Evolutionary conservation across 2,888 invertebrate species (phyloP).

Genomic region (Tiliacea aurago): DNA sequence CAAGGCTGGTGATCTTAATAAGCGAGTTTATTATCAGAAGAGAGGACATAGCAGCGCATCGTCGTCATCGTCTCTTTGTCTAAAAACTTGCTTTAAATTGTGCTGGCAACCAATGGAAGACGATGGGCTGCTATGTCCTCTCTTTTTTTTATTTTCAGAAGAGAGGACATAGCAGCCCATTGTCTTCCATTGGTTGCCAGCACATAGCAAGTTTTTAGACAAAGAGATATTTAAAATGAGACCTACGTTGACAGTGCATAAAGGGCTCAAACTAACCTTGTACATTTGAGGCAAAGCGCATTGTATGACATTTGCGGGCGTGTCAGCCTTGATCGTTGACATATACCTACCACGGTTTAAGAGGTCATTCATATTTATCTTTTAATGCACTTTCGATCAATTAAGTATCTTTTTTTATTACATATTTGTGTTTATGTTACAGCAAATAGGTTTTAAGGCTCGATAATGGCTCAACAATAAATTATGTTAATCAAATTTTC

Average conservation of each 20-base stretch:
- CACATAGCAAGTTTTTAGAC: background rate
- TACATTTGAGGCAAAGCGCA: conserved; percentile 48
- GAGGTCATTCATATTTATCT: conserved; percentile 67
- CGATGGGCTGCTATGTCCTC: too few relatives aligned
- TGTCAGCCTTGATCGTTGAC: conserved; percentile 71
- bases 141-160: too few relatives aligned
- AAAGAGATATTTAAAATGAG: background rate
- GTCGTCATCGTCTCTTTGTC: too few relatives aligned
- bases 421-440: conserved; percentile 1
- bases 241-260: conserved; percentile 2
- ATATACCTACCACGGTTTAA: conserved; percentile 57
- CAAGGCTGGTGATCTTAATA: too few relatives aligned
- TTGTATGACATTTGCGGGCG: conserved; percentile 69
- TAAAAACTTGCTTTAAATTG: too few relatives aligned
- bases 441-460: too few relatives aligned
- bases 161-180: background rate
- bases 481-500: background rate
- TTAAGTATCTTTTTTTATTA: conserved; percentile 15
- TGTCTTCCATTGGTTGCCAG: background rate
- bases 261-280: conserved; percentile 42
- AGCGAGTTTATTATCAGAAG: too few relatives aligned
- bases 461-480: too few relatives aligned
- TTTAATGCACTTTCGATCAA: conserved; percentile 55
- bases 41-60: background rate
- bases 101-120: too few relatives aligned